Base-by-base conservation (phyloP, 2,888 invertebrate genomes). In the Eilema caniola region DNA sequence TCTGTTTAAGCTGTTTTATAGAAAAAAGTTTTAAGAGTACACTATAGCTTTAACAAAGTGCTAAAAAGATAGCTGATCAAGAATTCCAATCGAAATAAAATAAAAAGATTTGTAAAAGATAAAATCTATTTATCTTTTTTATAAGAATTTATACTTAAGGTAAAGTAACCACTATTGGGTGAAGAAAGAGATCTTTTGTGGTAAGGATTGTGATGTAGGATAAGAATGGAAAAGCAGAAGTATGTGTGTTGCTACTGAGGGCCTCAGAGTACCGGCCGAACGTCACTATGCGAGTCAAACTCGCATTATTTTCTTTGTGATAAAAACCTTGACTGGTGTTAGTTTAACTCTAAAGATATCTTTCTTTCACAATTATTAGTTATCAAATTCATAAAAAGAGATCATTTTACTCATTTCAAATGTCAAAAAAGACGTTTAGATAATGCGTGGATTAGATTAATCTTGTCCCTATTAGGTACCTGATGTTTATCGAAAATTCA, bases 391-490 rank as follows among this genome's bases (percentile, higher is more conserved):
- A 71, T 80, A 79, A 71, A 65, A 71, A 64, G 69, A 76, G 70
- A 79, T 67, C 57, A 61, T 74, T 72, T 79, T 75, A 81, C 76
- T 78, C 77, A 70, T 76, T 75, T n/a, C 41, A 71, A 80, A 81
- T 80, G 83, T 71, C 65, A 53, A 76, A 47, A 75, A 74, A 75
- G 76, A 71, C 57, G 73, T 78, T 79, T 78, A 72, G 73, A 76
- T 77, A 75, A 68, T 77, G 78, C 73, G 75, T 75, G 76, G 80
- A 75, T 83, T 85, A 86, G 80, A 79, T 83, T 80, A 85, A 86
- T 82, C 82, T 83, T 92, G 90, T 91, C 93, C 92, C 91, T 87
- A 83, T 87, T 92, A 91, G 94, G 94, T 94, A 94, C 94, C 94
- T 95, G 93, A 94, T 85, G 81, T 87, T 86, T 87, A 89, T 89